Evolutionary conservation across 2,888 invertebrate genomes (phyloP), one percentile per base, ranked within the genome.

Genomic region (Eristalis pertinax): DNA sequence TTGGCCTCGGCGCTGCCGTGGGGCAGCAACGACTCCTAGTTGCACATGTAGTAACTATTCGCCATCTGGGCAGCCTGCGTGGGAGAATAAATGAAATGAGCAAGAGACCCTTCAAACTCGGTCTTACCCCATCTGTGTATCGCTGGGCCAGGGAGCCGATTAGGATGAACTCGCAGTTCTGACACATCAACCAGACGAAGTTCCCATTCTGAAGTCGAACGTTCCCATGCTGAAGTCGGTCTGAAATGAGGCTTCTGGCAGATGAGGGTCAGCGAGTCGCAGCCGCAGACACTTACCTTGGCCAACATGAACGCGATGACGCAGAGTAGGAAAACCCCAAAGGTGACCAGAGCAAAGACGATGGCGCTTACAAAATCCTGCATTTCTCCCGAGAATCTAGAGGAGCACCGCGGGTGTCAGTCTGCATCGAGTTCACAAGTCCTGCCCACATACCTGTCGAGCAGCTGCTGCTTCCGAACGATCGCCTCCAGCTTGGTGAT

Each of bases 31-130:
- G 68, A 41, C 32, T 69, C 62, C 62, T 69, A 77, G 22, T 63
- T 69, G 77, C 77, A 77, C 77, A 77, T 76, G 13, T 67, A 76
- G 41, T 58, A 68, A 1, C 43, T 29, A 32, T 68, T 41, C 15
- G 58, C 41, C 67, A 76, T 76, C 41, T 76, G 60, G 35, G 76
- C 43, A 22, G 67, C 68, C 67, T 76, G n/a, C 15, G 19, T 7
- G 26, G n/a, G 10, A n/a, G 1, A 38, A 67, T 13, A 38, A 24
- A 7, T n/a, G 13, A 35, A 70, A 32, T 32, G 10, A 32, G 32
- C 4, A 32, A 7, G 10, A 62, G 62, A 32, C 15, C 19, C 4
- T 15, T n/a, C 7, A 4, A 7, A 19, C 32, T 10, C 8, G 5
- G 4, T 58, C 24, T n/a, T 22, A 75, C 75, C 41, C 35, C 67